Conservation (phyloP, 1,140 invertebrate genomes). For the Cydia pomonella region DNA sequence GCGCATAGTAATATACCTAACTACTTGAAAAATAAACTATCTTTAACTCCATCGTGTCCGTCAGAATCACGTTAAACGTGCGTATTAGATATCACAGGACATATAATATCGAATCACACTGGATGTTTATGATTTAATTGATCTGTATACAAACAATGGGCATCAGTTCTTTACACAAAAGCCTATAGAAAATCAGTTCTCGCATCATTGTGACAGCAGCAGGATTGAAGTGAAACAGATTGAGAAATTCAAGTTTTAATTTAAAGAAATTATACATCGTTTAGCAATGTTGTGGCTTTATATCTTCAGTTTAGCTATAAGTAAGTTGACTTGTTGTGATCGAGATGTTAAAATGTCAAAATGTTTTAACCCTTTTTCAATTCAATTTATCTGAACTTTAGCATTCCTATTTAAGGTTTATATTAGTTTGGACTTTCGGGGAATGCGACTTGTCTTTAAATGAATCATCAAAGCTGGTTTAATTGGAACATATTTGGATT, state of each 20-base stretch:
- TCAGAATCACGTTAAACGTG: background rate
- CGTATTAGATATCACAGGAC: background rate
- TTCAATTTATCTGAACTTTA: too few species aligned
- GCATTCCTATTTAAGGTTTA: too few species aligned
- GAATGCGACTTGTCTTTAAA: too few species aligned
- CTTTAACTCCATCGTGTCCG: background rate
- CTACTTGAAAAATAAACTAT: too few species aligned
- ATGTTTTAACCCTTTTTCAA: too few species aligned
- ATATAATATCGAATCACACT: background rate
- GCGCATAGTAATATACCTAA: too few species aligned
- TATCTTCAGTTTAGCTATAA: background rate
- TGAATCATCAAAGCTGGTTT: too few species aligned
- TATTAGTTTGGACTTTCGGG: too few species aligned
- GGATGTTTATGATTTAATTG: conserved; percentile 1
- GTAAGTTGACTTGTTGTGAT: background rate
- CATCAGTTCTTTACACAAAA: background rate
- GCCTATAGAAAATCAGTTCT: background rate
- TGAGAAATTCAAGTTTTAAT: background rate
- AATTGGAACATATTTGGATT: too few species aligned
- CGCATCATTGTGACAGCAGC: background rate
- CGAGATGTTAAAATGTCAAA: too few species aligned
- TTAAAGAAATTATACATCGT: background rate
- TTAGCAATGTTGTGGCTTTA: background rate
- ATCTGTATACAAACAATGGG: background rate
- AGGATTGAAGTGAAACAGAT: background rate